phyloP scores from a whole-genome alignment of 1,140 invertebrate species.

The Macrocentrus cingulum region DNA sequence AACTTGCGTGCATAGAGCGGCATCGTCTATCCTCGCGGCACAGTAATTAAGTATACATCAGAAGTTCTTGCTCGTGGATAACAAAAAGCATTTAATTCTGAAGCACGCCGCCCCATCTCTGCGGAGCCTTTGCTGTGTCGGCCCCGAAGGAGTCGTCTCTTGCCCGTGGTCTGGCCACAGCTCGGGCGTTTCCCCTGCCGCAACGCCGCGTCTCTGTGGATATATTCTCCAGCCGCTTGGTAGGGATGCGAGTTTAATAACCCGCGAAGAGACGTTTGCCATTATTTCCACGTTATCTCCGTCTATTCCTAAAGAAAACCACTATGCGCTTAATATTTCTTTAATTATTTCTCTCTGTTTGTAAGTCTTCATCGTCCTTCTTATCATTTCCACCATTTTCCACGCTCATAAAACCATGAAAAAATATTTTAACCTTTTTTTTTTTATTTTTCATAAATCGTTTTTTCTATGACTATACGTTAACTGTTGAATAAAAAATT shows the following conservation, averaged over 20 bases:
- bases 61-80: slow-evolving; percentile 15
- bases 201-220: not conserved
- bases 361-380: no score
- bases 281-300: slow-evolving; percentile 16
- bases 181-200: slow-evolving; percentile 8
- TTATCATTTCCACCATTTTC: no score
- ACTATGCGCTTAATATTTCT: no score
- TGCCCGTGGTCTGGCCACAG: not conserved
- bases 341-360: no score
- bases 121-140: not conserved
- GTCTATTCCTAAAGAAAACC: not conserved
- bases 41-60: slow-evolving; percentile 23
- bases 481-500: no score
- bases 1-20: no score
- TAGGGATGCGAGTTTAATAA: slow-evolving; percentile 18
- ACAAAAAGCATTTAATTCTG: slow-evolving; percentile 15
- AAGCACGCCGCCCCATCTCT: not conserved
- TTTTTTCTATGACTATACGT: no score
- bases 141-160: not conserved
- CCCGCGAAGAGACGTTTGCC: slow-evolving; percentile 16
- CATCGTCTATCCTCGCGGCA: slow-evolving; percentile 2
- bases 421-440: no score
- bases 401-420: no score
- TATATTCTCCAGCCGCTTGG: not conserved
- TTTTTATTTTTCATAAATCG: no score